Evolutionary conservation across 2,797 vertebrate genomes (phyloP).

Genomic region (Lophotriccus pileatus): DNA sequence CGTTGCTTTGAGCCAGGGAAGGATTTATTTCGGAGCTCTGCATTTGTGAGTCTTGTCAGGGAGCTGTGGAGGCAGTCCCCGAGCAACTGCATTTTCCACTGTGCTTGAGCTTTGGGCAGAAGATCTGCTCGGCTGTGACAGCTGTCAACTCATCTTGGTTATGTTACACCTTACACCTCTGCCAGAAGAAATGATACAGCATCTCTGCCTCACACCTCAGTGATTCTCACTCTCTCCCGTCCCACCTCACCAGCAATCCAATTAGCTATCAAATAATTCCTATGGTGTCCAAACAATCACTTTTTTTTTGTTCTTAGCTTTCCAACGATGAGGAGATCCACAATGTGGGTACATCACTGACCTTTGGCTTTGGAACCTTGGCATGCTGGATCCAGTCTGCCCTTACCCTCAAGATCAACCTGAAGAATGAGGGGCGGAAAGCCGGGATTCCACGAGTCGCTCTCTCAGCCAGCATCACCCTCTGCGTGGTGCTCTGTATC

Average conservation of each 20-base stretch:
- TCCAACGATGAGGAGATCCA: slow-evolving; percentile 79
- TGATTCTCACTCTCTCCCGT: not conserved
- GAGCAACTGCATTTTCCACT: not conserved
- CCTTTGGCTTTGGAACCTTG: slow-evolving; percentile 85
- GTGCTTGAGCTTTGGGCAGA: not conserved
- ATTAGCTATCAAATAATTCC: not conserved
- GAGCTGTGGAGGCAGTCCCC: not conserved
- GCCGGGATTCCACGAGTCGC: slow-evolving; percentile 81
- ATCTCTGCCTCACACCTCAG: not conserved
- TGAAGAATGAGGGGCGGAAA: slow-evolving; percentile 84
- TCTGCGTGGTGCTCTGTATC: slow-evolving; percentile 89
- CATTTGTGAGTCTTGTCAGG: not conserved
- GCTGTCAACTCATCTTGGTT: not conserved
- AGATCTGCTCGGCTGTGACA: not conserved
- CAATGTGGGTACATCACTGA: slow-evolving; percentile 82
- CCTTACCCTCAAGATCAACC: slow-evolving; percentile 85
- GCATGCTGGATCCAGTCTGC: slow-evolving; percentile 92
- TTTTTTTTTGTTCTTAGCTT: slow-evolving; percentile 71
- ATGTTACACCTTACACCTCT: not conserved
- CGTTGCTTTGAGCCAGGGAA: not conserved
- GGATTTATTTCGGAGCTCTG: not conserved
- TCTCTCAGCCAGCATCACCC: slow-evolving; percentile 82
- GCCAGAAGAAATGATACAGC: not conserved
- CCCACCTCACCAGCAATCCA: not conserved
- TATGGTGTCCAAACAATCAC: not conserved